Evolutionary conservation across 1,140 invertebrate species (phyloP), one percentile per base, ranked within the genome.

Genomic region (Heliconius himera): DNA sequence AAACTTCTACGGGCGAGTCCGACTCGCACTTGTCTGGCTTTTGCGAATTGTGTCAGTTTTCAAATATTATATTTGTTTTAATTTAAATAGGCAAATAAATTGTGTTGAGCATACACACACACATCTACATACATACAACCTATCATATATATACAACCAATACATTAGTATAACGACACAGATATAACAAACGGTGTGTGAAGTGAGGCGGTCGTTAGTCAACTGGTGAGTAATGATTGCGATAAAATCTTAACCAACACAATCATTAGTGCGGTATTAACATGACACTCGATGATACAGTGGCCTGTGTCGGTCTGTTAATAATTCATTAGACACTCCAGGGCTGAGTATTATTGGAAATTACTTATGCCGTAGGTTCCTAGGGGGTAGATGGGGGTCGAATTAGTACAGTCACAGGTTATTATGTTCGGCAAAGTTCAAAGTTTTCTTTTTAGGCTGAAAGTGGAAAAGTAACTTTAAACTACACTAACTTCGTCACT

Each of bases 171-270:
- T 76, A 76, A 76, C 66, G 74, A 76, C 60, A 38, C 16, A 70
- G 74, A 76, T 76, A 76, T 60, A 70, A 70, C 60, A 76, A 76
- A 76, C 70, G 74, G 60, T 41, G 60, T 76, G 74, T 76, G 60
- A 70, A 76, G 51, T 56, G 60, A 70, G 60, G 60, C 60, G 46
- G 26, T 70, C 74, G 74, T 75, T 75, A 76, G 74, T 76, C 74
- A 70, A 70, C 54, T 60, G 49, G 20, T 70, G 74, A 70, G 22
- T 76, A 76, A 76, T 76, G 74, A 76, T 66, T 49, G 74, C 41
- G 29, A 76, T 76, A 70, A 70, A 76, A 76, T 76, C 74, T 76
- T 76, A 76, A 76, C 60, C 56, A 36, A 46, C 74, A 54, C 60
- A 70, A 76, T 76, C 74, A 41, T 76, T 76, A 76, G 74, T 38